Percentiles rank a stretch among this genome's conserved stretches.
These are phyloP conservation scores for Meganola albula DNA, from an alignment of 2,888 invertebrate genomes.

Conservation along the genomic window DNA sequence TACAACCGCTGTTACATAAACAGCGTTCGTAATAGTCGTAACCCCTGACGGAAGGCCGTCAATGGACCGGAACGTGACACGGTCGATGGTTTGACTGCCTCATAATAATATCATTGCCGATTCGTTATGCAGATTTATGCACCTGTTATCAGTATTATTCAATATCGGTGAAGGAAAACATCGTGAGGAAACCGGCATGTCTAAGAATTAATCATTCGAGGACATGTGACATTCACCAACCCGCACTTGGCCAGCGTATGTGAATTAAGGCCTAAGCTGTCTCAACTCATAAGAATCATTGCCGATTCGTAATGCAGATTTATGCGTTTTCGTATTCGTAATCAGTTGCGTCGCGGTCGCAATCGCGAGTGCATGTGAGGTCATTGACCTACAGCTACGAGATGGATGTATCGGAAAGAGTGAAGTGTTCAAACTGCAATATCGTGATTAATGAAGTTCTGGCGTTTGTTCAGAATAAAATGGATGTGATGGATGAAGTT, in stretches of 20 bases:
- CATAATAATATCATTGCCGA: slow-evolving; percentile 19
- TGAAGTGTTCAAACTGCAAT: slow-evolving; percentile 2
- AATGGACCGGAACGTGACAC: slow-evolving; percentile 28
- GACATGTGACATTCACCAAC: too few species aligned
- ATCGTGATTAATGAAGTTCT: slow-evolving; percentile 1
- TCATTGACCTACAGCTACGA: not conserved
- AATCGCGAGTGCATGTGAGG: not conserved
- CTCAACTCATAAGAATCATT: too few species aligned
- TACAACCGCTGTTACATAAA: slow-evolving; percentile 27
- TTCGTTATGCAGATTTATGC: slow-evolving; percentile 5
- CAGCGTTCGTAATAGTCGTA: slow-evolving; percentile 9
- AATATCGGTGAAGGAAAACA: too few species aligned
- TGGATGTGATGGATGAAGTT: slow-evolving; percentile 1
- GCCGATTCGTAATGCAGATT: too few species aligned
- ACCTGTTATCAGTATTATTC: slow-evolving; percentile 7
- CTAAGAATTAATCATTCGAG: too few species aligned
- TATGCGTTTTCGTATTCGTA: too few species aligned
- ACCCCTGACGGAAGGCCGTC: slow-evolving; percentile 27
- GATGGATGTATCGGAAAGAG: slow-evolving; percentile 1
- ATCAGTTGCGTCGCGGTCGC: not conserved
- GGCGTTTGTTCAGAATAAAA: slow-evolving; percentile 1
- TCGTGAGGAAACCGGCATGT: too few species aligned
- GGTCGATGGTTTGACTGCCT: slow-evolving; percentile 20
- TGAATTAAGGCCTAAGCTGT: too few species aligned
- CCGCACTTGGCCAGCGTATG: too few species aligned